Evolutionary conservation across 2,888 invertebrate genomes (phyloP).

Genomic region (Parnassius apollo): DNA sequence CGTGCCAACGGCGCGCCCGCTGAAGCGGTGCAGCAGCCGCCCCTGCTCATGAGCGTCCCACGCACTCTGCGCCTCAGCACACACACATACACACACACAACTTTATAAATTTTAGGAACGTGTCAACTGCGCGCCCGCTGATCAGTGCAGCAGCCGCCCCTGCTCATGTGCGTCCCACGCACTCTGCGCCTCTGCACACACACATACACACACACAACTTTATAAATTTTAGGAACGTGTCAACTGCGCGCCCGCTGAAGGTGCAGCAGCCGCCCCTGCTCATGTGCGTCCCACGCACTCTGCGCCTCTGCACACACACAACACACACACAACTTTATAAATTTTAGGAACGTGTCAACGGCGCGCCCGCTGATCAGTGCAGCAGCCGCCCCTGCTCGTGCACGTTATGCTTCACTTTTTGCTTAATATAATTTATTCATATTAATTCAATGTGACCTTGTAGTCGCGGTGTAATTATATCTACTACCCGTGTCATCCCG

Average conservation of each 20-base stretch:
- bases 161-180: conserved; percentile 96
- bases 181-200: conserved; percentile 43
- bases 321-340: too few species aligned
- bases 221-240: too few species aligned
- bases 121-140: conserved; percentile 96
- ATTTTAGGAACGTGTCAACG: conserved; percentile 97
- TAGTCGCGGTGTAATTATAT: too few species aligned
- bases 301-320: conserved; percentile 21
- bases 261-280: conserved; percentile 95
- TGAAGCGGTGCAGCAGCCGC: conserved; percentile 95
- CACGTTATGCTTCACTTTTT: conserved; percentile 69
- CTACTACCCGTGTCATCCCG: too few species aligned
- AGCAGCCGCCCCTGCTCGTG: conserved; percentile 97
- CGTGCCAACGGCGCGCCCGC: conserved; percentile 96
- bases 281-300: conserved; percentile 94
- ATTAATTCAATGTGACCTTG: too few species aligned
- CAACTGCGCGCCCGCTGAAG: conserved; percentile 97
- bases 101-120: too few species aligned
- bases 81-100: background rate
- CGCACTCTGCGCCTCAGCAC: conserved; percentile 74
- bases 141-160: conserved; percentile 95
- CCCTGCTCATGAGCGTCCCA: conserved; percentile 97
- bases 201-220: too few species aligned
- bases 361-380: conserved; percentile 96
- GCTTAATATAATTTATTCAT: background rate